Evolutionary conservation across 2,113 vertebrate genomes (phyloP).

Genomic region (Macquaria australasica): DNA sequence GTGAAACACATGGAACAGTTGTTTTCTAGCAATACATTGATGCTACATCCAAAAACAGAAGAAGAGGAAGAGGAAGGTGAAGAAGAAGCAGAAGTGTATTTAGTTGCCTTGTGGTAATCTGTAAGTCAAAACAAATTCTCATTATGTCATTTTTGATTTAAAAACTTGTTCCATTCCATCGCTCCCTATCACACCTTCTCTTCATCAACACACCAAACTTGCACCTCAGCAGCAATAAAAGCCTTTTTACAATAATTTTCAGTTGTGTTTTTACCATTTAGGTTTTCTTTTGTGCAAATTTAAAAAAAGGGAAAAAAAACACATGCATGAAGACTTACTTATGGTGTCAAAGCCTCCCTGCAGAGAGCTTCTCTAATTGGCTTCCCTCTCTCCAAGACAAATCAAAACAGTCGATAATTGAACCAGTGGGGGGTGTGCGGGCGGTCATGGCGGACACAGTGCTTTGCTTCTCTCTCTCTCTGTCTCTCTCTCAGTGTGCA

Average conservation of each 20-base stretch:
- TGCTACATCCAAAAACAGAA: not conserved
- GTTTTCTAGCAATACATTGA: not conserved
- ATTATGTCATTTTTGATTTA: not conserved
- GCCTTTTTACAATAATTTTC: not conserved
- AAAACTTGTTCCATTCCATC: not conserved
- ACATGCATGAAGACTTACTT: conserved; percentile 16
- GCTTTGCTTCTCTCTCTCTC: not conserved
- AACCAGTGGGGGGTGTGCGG: conserved; percentile 22
- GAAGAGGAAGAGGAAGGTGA: not conserved
- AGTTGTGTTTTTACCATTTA: not conserved
- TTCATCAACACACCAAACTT: not conserved
- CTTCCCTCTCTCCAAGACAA: conserved; percentile 46
- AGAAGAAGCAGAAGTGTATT: not conserved
- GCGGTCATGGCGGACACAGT: conserved; percentile 35
- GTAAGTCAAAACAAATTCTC: not conserved
- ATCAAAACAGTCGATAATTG: conserved; percentile 59
- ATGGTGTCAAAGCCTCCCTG: conserved; percentile 38
- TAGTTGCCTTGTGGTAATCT: not conserved
- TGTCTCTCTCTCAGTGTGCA: not conserved
- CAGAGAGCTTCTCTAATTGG: conserved; percentile 59
- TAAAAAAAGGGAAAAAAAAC: not conserved
- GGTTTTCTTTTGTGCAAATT: not conserved
- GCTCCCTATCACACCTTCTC: not conserved
- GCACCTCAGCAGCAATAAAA: not conserved
- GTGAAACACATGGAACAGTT: not conserved